Percentiles rank a stretch among this genome's conserved stretches.
Evolutionary conservation across 2,797 vertebrate genomes (phyloP).

Genomic region (Carapus acus): DNA sequence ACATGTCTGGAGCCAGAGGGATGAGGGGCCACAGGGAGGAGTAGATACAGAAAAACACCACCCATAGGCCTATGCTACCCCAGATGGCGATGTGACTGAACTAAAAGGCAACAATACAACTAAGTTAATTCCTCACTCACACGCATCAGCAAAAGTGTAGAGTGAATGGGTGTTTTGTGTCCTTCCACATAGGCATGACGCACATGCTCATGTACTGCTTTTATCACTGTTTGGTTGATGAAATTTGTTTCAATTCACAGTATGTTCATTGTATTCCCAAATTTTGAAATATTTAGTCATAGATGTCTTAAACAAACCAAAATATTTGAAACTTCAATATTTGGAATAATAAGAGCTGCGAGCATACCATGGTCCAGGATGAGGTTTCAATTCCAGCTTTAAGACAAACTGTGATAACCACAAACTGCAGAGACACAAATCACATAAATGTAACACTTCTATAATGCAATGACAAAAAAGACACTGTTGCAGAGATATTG

Average conservation of each 20-base stretch:
- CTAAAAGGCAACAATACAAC: slow-evolving; percentile 57
- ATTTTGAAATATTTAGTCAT: slow-evolving; percentile 20
- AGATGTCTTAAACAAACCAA: slow-evolving; percentile 30
- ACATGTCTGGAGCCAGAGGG: slow-evolving; percentile 96
- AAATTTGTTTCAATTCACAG: background rate
- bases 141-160: no score
- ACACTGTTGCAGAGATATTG: background rate
- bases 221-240: no score
- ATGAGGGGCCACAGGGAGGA: slow-evolving; percentile 93
- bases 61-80: slow-evolving; percentile 96
- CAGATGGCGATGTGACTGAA: slow-evolving; percentile 99
- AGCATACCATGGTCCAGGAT: slow-evolving; percentile 94
- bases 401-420: slow-evolving; percentile 98
- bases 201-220: no score
- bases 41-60: slow-evolving; percentile 96
- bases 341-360: no score
- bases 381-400: slow-evolving; percentile 98
- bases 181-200: no score
- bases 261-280: background rate
- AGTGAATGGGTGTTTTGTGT: no score
- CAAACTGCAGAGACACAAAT: slow-evolving; percentile 79
- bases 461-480: background rate
- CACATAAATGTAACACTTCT: slow-evolving; percentile 24
- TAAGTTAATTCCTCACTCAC: background rate
- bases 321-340: no score